A percentile compares a stretch with the other conserved stretches of the same genome.
These are phyloP conservation scores for Habropoda laboriosa DNA, from an alignment of 1,140 invertebrate species.

Conservation along the genomic window DNA sequence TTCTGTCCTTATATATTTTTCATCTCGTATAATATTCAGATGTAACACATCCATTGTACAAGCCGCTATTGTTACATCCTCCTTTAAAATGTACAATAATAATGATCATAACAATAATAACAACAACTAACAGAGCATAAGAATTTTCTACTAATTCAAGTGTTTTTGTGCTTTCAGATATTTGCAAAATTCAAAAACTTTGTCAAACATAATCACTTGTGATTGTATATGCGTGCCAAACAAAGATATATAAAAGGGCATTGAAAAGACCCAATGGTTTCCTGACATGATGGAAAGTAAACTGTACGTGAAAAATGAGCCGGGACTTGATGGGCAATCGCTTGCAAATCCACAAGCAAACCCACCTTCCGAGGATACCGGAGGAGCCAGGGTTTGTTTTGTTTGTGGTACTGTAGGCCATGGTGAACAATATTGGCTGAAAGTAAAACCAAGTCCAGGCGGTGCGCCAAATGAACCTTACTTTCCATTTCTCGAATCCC, in stretches of 20 bases:
- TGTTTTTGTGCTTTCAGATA: constrained; percentile 58
- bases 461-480: constrained; percentile 86
- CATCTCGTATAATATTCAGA: not conserved
- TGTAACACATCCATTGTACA: not conserved
- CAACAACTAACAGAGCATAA: too few species aligned
- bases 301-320: constrained; percentile 81
- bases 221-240: constrained; percentile 65
- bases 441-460: constrained; percentile 85
- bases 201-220: constrained; percentile 51
- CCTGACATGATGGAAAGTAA: constrained; percentile 80
- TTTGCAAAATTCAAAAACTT: constrained; percentile 54
- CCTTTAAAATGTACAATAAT: not conserved
- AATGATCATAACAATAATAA: too few species aligned
- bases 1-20: not conserved
- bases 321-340: constrained; percentile 77
- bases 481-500: constrained; percentile 95
- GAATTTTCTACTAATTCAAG: not conserved
- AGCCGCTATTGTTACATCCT: not conserved
- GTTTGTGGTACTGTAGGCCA: constrained; percentile 91
- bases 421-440: constrained; percentile 86
- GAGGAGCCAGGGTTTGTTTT: constrained; percentile 86
- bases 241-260: constrained; percentile 59
- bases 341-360: constrained; percentile 67
- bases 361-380: constrained; percentile 62
- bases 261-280: constrained; percentile 74